Percentiles rank a stretch among this genome's conserved stretches.
These are phyloP conservation scores for Frankliniella fusca DNA, from an alignment of 2,888 invertebrate species.

Conservation along the genomic window DNA sequence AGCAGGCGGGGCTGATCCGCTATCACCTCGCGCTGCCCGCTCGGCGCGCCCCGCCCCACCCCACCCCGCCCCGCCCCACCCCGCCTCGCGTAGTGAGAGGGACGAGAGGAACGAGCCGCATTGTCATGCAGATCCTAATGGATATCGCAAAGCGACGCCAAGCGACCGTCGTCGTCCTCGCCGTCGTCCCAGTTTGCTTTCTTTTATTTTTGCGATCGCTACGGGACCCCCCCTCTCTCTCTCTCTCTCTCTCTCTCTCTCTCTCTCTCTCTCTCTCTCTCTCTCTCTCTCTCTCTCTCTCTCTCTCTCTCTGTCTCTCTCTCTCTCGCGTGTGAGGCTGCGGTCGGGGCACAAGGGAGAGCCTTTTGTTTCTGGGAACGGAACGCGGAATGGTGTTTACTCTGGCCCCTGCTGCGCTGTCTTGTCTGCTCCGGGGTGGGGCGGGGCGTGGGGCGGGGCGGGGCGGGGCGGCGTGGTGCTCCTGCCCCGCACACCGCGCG, in stretches of 20 bases:
- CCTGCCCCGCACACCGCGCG: too few species aligned
- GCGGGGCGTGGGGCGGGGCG: too few species aligned
- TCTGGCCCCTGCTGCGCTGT: neutral
- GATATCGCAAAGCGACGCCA: conserved; percentile 6
- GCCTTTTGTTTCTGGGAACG: too few species aligned
- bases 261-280: neutral
- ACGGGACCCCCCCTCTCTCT: neutral
- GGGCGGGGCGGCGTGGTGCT: too few species aligned
- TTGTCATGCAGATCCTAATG: conserved; percentile 20
- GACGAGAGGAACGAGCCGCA: neutral
- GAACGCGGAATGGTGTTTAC: neutral
- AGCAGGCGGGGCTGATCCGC: too few species aligned
- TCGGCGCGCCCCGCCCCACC: neutral
- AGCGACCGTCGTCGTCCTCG: too few species aligned
- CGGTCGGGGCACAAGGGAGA: too few species aligned
- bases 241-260: neutral
- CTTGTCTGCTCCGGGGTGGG: too few species aligned
- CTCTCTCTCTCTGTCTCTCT: neutral
- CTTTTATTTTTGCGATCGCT: neutral
- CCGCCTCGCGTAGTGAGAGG: neutral
- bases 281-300: neutral
- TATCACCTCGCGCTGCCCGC: too few species aligned
- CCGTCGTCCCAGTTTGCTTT: neutral
- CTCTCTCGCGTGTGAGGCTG: too few species aligned
- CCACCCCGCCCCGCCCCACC: neutral